phyloP scores from a whole-genome alignment of 64 coral and sea anemone genomes.

The Stichodactyla helianthus region DNA sequence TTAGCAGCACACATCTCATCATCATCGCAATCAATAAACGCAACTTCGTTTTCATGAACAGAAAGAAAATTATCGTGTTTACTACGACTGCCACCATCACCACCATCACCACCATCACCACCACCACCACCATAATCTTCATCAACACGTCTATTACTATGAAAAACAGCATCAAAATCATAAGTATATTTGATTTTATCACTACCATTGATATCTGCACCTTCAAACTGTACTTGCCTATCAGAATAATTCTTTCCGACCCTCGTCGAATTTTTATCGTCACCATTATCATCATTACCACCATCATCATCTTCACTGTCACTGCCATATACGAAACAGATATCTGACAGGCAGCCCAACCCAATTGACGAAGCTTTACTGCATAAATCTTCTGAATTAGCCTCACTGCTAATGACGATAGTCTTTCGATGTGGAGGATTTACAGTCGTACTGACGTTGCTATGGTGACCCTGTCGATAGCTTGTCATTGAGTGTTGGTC shows the following conservation, averaged over 20 bases:
- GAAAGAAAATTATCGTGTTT: no score
- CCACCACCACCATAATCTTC: not conserved
- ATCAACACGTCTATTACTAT: not conserved
- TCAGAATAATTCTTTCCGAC: not conserved
- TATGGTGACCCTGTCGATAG: not conserved
- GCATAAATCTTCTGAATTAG: not conserved
- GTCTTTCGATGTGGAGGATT: not conserved
- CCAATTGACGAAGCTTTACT: not conserved
- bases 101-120: not conserved
- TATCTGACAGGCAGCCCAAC: not conserved
- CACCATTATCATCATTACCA: not conserved
- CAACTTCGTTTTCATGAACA: no score
- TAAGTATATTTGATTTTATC: not conserved
- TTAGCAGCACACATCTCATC: not conserved
- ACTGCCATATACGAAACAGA: not conserved
- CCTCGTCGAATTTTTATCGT: no score
- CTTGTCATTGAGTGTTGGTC: no score
- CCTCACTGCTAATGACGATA: not conserved
- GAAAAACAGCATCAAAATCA: not conserved
- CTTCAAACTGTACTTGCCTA: not conserved
- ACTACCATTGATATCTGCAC: conserved; percentile 2
- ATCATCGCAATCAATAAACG: not conserved
- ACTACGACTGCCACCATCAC: no score
- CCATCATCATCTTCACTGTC: not conserved
- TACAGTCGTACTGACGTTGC: not conserved